These are phyloP conservation scores for Pollenia angustigena DNA, from an alignment of 2,888 invertebrate genomes.

Conservation along the genomic window DNA sequence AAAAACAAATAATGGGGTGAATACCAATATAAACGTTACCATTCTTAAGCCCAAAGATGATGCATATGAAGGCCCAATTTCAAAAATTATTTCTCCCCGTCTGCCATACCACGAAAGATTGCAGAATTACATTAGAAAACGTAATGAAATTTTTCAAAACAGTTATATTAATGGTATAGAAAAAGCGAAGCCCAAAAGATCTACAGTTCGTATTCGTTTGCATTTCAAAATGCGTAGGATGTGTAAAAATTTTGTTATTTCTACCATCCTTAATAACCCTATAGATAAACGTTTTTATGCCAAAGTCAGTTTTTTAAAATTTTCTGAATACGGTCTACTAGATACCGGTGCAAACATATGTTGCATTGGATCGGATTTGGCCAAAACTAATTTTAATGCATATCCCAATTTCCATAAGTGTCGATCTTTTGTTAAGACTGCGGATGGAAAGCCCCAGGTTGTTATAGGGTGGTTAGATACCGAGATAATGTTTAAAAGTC, in stretches of 20 bases:
- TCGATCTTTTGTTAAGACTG: conserved; percentile 36
- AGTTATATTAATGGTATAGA: not conserved
- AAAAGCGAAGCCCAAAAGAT: not conserved
- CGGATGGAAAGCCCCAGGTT: conserved; percentile 9
- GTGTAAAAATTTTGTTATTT: not conserved
- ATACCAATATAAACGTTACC: too few species aligned
- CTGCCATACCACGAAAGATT: not conserved
- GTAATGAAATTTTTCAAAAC: conserved; percentile 14
- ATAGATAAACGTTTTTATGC: conserved; percentile 45
- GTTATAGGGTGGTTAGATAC: conserved; percentile 32
- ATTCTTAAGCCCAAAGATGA: not conserved
- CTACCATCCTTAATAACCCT: not conserved
- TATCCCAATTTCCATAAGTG: conserved; percentile 10
- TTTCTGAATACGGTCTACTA: conserved; percentile 29
- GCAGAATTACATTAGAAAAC: not conserved
- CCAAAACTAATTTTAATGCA: conserved; percentile 14
- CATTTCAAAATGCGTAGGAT: not conserved
- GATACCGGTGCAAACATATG: conserved; percentile 56
- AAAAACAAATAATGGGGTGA: not conserved
- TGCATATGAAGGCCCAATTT: not conserved
- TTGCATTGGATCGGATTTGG: conserved; percentile 43
- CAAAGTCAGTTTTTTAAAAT: conserved; percentile 33
- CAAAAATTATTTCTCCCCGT: not conserved
- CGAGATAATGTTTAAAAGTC: conserved; percentile 20
- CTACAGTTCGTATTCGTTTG: not conserved